Conservation (phyloP, 2,888 invertebrate species). For the Oegoconia quadripuncta region DNA sequence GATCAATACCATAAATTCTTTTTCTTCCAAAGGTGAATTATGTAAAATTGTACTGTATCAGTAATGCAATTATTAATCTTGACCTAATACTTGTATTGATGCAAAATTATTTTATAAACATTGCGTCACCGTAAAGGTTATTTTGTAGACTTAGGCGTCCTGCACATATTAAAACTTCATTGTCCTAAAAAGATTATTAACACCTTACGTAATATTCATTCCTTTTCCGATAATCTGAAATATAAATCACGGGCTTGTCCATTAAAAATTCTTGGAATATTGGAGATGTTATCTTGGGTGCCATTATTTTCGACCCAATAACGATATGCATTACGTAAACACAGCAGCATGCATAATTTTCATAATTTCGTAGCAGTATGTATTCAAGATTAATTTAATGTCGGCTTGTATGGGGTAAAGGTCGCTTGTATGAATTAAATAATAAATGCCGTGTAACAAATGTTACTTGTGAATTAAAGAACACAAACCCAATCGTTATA, state of each 20-base stretch:
- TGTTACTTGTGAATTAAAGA: no score
- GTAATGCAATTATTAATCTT: no score
- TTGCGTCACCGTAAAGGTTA: no score
- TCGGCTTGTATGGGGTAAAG: slow-evolving; percentile 4
- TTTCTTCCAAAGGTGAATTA: no score
- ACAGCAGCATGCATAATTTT: slow-evolving; percentile 17
- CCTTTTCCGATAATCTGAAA: slow-evolving; percentile 7
- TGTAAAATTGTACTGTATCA: no score
- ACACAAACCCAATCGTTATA: no score
- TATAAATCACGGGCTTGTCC: slow-evolving; percentile 12
- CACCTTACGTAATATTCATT: slow-evolving; percentile 10
- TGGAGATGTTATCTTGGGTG: slow-evolving; percentile 19
- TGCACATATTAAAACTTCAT: no score
- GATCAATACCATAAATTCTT: no score
- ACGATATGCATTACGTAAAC: slow-evolving; percentile 19
- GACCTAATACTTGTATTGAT: no score
- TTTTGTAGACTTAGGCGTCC: no score
- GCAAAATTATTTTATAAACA: no score
- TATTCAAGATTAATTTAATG: slow-evolving; percentile 15
- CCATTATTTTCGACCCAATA: slow-evolving; percentile 20
- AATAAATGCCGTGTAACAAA: neutral
- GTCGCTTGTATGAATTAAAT: slow-evolving; percentile 11
- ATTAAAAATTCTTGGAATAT: slow-evolving; percentile 18
- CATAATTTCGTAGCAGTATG: slow-evolving; percentile 7
- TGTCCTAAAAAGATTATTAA: neutral